A percentile compares a stretch with the other conserved stretches of the same genome.
phyloP scores from a whole-genome alignment of 2,113 vertebrate species.

The Microtus richardsoni region DNA sequence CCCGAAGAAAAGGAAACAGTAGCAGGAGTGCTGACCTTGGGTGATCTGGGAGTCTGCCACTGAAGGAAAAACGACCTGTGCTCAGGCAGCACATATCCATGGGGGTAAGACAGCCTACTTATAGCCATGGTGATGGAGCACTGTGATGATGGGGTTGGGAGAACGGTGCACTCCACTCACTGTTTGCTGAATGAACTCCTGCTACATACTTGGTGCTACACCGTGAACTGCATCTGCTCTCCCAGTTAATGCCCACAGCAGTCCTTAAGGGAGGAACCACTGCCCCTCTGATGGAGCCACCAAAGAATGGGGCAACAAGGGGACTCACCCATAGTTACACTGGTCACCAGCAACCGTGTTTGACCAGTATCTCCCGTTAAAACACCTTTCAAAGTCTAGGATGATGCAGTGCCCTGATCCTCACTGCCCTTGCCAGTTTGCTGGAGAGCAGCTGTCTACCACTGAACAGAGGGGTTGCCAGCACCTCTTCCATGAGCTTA shows the following conservation, averaged over 20 bases:
- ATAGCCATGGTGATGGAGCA: neutral
- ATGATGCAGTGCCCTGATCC: neutral
- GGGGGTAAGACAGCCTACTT: neutral
- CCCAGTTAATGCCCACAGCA: neutral
- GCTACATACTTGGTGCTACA: neutral
- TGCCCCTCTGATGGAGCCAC: neutral
- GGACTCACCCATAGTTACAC: neutral
- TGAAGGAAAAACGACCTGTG: neutral
- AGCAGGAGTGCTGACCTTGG: neutral
- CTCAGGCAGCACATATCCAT: neutral
- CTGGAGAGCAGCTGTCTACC: neutral
- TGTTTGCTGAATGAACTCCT: neutral
- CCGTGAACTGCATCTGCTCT: neutral
- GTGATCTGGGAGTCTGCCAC: neutral
- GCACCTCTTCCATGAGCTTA: too few relatives aligned
- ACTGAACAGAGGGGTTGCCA: too few relatives aligned
- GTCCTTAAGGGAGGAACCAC: neutral
- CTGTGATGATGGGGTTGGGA: accelerated
- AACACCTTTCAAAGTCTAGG: neutral
- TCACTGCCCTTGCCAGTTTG: neutral
- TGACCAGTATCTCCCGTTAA: neutral
- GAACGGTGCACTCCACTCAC: neutral
- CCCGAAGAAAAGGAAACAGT: neutral
- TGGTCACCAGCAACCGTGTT: neutral
- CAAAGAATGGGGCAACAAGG: neutral